phyloP scores from a whole-genome alignment of 1,140 invertebrate species.

The Zaprionus inermis region DNA sequence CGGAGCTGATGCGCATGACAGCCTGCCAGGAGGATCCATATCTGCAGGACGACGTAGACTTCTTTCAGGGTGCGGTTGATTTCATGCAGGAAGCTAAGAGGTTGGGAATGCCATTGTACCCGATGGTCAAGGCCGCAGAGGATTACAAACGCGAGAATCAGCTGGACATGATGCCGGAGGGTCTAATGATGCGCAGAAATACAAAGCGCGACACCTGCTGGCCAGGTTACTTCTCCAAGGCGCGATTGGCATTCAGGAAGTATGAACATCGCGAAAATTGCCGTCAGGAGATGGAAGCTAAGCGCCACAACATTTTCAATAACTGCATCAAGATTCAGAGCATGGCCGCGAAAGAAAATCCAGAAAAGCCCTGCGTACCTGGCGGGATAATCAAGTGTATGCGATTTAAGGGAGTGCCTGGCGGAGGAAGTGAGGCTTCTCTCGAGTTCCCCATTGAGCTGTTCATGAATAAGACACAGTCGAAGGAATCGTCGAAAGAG shows the following conservation, averaged over 20 bases:
- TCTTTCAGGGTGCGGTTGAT: slow-evolving; percentile 45
- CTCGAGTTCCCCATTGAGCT: background rate
- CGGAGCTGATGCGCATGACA: slow-evolving; percentile 48
- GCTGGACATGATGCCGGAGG: slow-evolving; percentile 47
- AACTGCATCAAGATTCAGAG: slow-evolving; percentile 61
- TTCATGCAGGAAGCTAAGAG: slow-evolving; percentile 46
- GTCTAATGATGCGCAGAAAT: slow-evolving; percentile 38
- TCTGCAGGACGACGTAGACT: slow-evolving; percentile 56
- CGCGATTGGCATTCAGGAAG: slow-evolving; percentile 59
- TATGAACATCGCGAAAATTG: slow-evolving; percentile 64
- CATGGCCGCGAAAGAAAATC: slow-evolving; percentile 54
- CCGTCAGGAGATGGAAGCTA: slow-evolving; percentile 23
- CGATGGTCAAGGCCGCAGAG: slow-evolving; percentile 48
- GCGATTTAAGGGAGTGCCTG: background rate
- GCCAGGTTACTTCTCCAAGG: slow-evolving; percentile 60
- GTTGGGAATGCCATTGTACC: slow-evolving; percentile 55
- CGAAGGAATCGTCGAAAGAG: background rate
- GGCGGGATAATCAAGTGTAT: background rate
- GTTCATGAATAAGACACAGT: background rate
- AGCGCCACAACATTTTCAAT: slow-evolving; percentile 50
- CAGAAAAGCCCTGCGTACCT: slow-evolving; percentile 28
- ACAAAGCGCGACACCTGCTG: slow-evolving; percentile 54
- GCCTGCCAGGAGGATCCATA: slow-evolving; percentile 58
- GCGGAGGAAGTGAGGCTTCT: background rate
- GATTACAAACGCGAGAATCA: slow-evolving; percentile 47